Evolutionary conservation across 1,140 invertebrate genomes (phyloP).

Genomic region (Bilobella aurantiaca): DNA sequence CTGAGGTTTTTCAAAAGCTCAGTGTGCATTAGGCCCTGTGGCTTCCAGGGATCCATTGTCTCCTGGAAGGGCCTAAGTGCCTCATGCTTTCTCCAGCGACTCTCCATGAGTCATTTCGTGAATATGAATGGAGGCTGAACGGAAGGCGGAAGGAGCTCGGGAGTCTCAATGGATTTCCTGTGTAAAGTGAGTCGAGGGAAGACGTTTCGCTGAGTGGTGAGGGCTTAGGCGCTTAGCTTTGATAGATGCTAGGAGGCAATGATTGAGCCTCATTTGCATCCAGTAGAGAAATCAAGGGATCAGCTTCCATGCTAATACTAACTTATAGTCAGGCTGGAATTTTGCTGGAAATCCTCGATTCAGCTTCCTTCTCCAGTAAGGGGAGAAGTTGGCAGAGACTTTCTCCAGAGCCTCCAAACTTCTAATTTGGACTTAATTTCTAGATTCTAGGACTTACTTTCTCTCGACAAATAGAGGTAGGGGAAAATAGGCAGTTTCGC

Average conservation of each 20-base stretch:
- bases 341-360: neutral
- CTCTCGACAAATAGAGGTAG: too few species aligned
- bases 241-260: neutral
- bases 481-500: neutral
- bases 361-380: neutral
- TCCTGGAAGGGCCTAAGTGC: too few species aligned
- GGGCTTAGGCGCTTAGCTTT: neutral
- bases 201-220: neutral
- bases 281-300: neutral
- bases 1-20: too few species aligned
- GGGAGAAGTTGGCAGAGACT: neutral
- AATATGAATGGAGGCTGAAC: neutral
- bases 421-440: neutral
- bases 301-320: neutral
- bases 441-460: neutral
- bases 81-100: too few species aligned
- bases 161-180: too few species aligned
- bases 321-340: neutral
- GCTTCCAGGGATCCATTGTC: too few species aligned
- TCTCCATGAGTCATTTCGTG: too few species aligned
- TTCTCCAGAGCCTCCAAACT: neutral
- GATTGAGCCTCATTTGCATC: neutral
- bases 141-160: too few species aligned
- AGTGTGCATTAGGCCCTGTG: too few species aligned
- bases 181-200: neutral